Conservation (phyloP, 2,113 vertebrate species). For the Cheilinus undulatus region DNA sequence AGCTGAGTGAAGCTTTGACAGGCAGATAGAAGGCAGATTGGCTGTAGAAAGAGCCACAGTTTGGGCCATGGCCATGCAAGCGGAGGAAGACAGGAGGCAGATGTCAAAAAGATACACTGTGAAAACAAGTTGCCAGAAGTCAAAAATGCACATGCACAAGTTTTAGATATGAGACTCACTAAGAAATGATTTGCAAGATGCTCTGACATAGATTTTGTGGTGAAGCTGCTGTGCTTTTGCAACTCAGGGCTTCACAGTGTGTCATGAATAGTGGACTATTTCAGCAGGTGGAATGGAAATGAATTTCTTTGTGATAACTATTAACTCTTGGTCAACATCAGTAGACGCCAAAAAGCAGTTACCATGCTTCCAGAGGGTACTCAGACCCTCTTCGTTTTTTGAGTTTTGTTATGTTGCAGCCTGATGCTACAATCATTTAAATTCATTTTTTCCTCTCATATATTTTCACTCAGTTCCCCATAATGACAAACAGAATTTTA, state of each 20-base stretch:
- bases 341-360: too few species aligned
- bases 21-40: slow-evolving; percentile 53
- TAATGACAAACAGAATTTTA: too few species aligned
- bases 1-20: slow-evolving; percentile 61
- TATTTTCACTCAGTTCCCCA: too few species aligned
- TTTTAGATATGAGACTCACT: slow-evolving; percentile 3
- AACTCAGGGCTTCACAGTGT: not conserved
- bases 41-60: slow-evolving; percentile 49
- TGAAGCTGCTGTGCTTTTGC: not conserved
- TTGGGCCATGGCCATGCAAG: slow-evolving; percentile 64
- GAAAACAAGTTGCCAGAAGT: slow-evolving; percentile 46
- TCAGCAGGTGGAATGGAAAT: not conserved
- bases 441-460: too few species aligned
- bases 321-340: too few species aligned
- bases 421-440: too few species aligned
- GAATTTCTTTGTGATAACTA: slow-evolving; percentile 19
- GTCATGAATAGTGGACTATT: not conserved
- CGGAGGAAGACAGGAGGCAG: slow-evolving; percentile 56
- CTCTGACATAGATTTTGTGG: not conserved
- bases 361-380: too few species aligned
- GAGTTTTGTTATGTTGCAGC: too few species aligned
- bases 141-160: slow-evolving; percentile 14
- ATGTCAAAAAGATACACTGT: slow-evolving; percentile 40
- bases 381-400: too few species aligned
- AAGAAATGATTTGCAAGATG: not conserved